Conservation (phyloP, 2,888 invertebrate species). For the Alitta virens region DNA sequence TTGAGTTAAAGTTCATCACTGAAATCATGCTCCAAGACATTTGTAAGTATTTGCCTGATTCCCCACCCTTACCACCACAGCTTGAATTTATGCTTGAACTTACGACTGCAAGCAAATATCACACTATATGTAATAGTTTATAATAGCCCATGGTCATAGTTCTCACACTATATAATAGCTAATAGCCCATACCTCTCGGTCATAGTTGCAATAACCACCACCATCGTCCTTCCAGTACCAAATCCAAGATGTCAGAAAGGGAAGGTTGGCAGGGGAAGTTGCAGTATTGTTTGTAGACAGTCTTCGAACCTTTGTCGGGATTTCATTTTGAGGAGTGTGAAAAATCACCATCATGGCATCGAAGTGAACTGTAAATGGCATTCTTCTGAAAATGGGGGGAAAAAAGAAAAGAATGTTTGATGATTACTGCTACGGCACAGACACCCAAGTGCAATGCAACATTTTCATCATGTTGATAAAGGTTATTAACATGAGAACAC, state of each 20-base stretch:
- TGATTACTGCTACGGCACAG: background rate
- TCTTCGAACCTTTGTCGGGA: background rate
- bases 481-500: background rate
- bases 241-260: background rate
- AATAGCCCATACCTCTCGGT: background rate
- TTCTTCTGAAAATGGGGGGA: background rate
- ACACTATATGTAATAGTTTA: too few species aligned
- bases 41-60: too few species aligned
- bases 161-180: too few species aligned
- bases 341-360: background rate
- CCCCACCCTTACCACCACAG: too few species aligned
- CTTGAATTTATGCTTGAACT: too few species aligned
- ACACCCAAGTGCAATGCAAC: background rate
- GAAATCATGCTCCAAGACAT: too few species aligned
- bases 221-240: background rate
- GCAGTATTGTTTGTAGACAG: background rate
- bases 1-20: too few species aligned
- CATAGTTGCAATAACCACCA: background rate
- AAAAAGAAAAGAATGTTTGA: background rate
- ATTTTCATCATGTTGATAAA: background rate
- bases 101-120: too few species aligned
- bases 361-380: background rate
- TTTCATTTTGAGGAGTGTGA: background rate
- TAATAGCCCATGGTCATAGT: too few species aligned
- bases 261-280: background rate